Base-by-base conservation (phyloP, 2,113 vertebrate genomes). In the Odocoileus virginianus region DNA sequence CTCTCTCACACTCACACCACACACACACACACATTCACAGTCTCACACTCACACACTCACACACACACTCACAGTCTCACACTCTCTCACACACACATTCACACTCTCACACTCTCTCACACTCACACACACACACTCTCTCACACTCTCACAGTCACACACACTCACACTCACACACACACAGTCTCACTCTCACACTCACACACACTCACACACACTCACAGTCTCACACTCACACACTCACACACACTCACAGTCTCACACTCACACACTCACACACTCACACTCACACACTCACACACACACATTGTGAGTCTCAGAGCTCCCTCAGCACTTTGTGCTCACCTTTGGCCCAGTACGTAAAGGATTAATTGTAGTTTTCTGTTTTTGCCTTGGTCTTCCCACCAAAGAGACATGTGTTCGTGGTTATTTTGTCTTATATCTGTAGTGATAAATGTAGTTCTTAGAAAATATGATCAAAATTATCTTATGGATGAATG, bases 41-140 rank as follows among this genome's bases (percentile, higher is more conserved):
- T 27, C 21, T 9, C 6, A 3, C 23, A 25, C 4, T 36, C 36
- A 0, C 5, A 0, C 10, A 0, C 58, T 13, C 57, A 1, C 11
- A 12, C 54, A 7, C 54, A 21, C 19, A 83, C 64, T 52, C 76
- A 85, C 55, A 45, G 2, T 36, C 36, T 12, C 28, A 7, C 47
- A 50, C 47, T 13, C 47, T 13, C 2, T 14, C 47, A 13, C 47
- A 21, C 57, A 5, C 4, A 40, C 36, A 36, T 3, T 36, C 36
- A 36, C 5, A 2, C 4, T 2, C 57, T 28, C 27, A 13, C 58
- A 14, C 58, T 6, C 60, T 2, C 57, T 0, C 5, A 0, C 10
- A 0, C 58, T 13, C 57, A 1, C 11, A 1, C 54, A 11, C 57
- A 1, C 11, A 1, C 54, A 11, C 57, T 13, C 2, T 14, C 47